Evolutionary conservation across 1,140 invertebrate genomes (phyloP), one percentile per base, ranked within the genome.

Genomic region (Artemia franciscana): DNA sequence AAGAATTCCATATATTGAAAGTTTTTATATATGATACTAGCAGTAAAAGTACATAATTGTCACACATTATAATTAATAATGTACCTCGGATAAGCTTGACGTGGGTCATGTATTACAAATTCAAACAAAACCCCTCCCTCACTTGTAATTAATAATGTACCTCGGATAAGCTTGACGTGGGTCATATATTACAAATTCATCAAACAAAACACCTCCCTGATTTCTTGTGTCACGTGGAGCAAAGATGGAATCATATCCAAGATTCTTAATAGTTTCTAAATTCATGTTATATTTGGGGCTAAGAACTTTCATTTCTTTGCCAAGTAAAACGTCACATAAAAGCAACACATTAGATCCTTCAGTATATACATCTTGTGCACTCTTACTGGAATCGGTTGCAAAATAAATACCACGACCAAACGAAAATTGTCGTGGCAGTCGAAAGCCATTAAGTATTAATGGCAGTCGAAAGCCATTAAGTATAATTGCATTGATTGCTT

Each of bases 61-160:
- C 4, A 23, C 18, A 23, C 24, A 5, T 2, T 3, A n/a, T n/a
- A n/a, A n/a, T n/a, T n/a, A n/a, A n/a, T n/a, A n/a, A n/a, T n/a
- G n/a, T n/a, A n/a, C n/a, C n/a, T n/a, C n/a, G n/a, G n/a, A n/a
- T n/a, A n/a, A n/a, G n/a, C n/a, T n/a, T n/a, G n/a, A n/a, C n/a
- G n/a, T n/a, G n/a, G n/a, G n/a, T n/a, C n/a, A n/a, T n/a, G n/a
- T n/a, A n/a, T n/a, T n/a, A n/a, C n/a, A n/a, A n/a, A n/a, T n/a
- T n/a, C n/a, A n/a, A n/a, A n/a, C n/a, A n/a, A n/a, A n/a, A n/a
- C n/a, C n/a, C n/a, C n/a, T n/a, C n/a, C n/a, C n/a, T n/a, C n/a
- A n/a, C n/a, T n/a, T n/a, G 62, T 63, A 63, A 18, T 63, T 56
- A 28, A 63, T 59, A 5, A 63, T 62, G 26, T 61, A 62, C 4